phyloP scores from a whole-genome alignment of 2,113 vertebrate species.

The Galemys pyrenaicus region DNA sequence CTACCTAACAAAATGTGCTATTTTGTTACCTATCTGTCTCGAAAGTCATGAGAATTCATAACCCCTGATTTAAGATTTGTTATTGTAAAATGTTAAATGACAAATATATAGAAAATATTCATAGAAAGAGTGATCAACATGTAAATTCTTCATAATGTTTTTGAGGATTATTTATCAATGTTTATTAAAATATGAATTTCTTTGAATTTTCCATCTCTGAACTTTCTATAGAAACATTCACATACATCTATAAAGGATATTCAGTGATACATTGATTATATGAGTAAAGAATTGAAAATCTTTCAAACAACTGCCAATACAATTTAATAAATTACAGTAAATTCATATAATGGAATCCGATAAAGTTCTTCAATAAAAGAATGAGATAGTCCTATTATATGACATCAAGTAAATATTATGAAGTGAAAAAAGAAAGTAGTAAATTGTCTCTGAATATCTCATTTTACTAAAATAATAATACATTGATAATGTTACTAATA shows the following conservation, averaged over 20 bases:
- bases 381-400: background rate
- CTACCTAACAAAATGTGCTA: too few species aligned
- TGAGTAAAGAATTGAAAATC: background rate
- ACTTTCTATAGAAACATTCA: background rate
- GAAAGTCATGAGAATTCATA: background rate
- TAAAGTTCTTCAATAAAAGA: background rate
- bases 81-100: background rate
- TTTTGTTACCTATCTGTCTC: background rate
- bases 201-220: background rate
- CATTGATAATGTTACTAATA: background rate
- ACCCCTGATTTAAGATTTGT: background rate
- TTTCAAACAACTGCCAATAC: background rate
- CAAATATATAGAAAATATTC: background rate
- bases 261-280: background rate
- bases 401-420: background rate
- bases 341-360: background rate
- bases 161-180: background rate
- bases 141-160: background rate
- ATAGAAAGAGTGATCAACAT: background rate
- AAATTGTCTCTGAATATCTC: constrained; percentile 19
- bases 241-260: background rate
- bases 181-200: background rate
- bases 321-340: constrained; percentile 4
- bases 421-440: background rate
- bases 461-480: constrained; percentile 26